phyloP scores from a whole-genome alignment of 2,113 vertebrate species.

The Lontra canadensis region DNA sequence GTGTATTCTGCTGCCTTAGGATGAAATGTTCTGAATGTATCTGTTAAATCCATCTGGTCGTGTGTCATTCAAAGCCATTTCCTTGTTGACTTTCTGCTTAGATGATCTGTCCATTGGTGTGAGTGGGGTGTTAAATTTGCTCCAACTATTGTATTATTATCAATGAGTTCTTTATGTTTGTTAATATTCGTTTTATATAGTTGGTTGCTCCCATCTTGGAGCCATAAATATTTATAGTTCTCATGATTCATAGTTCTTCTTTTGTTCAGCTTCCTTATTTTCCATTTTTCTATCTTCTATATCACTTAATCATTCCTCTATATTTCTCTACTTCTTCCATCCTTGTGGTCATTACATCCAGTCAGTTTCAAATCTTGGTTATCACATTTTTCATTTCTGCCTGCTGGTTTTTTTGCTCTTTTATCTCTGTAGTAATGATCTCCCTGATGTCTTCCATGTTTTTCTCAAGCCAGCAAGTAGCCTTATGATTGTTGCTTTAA shows the following conservation, averaged over 20 bases:
- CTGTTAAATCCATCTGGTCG: not conserved
- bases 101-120: not conserved
- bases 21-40: not conserved
- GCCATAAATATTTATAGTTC: not conserved
- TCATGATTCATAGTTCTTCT: not conserved
- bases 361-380: not conserved
- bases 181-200: not conserved
- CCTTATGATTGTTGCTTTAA: no score
- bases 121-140: not conserved
- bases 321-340: not conserved
- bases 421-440: not conserved
- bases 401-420: not conserved
- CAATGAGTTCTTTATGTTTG: not conserved
- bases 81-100: not conserved
- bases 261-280: not conserved
- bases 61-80: not conserved
- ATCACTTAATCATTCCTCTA: not conserved
- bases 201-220: not conserved
- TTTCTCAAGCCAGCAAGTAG: no score
- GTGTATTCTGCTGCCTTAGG: not conserved
- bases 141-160: not conserved
- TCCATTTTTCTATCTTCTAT: not conserved
- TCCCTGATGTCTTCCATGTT: not conserved
- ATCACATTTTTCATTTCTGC: not conserved
- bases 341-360: not conserved